A percentile compares a stretch with the other conserved stretches of the same genome.
These are phyloP conservation scores for Ctenomys sociabilis DNA, from an alignment of 2,113 vertebrate species.

Conservation along the genomic window DNA sequence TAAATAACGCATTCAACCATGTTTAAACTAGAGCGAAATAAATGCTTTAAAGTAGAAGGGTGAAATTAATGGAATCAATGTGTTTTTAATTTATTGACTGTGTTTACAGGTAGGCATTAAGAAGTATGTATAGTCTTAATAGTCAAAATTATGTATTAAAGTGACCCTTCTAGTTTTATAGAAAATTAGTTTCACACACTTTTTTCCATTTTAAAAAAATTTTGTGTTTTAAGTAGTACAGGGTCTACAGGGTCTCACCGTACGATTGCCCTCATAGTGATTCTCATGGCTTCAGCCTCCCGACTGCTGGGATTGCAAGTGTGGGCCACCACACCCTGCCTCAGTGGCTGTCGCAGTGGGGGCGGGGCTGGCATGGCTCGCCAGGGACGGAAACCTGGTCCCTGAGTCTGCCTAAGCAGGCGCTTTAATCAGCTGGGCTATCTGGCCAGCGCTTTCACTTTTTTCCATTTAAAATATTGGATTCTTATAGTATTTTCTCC, in stretches of 20 bases:
- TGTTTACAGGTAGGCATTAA: constrained; percentile 48
- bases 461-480: constrained; percentile 69
- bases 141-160: constrained; percentile 65
- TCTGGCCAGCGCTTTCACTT: too few species aligned
- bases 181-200: constrained; percentile 66
- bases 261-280: too few species aligned
- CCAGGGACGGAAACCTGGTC: too few species aligned
- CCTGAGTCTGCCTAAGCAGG: too few species aligned
- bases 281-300: too few species aligned
- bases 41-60: not conserved
- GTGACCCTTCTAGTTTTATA: constrained; percentile 64
- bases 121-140: constrained; percentile 59
- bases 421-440: too few species aligned
- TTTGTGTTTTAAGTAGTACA: too few species aligned
- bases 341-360: too few species aligned
- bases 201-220: constrained; percentile 51
- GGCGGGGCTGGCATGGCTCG: too few species aligned
- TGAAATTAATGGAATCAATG: not conserved
- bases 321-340: too few species aligned
- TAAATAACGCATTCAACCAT: not conserved
- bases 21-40: not conserved
- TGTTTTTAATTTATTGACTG: constrained; percentile 53
- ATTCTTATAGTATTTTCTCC: not conserved
- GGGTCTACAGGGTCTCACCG: too few species aligned
- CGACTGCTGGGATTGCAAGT: too few species aligned